Base-by-base conservation (phyloP, 1,140 invertebrate species). In the Drosophila ficusphila region DNA sequence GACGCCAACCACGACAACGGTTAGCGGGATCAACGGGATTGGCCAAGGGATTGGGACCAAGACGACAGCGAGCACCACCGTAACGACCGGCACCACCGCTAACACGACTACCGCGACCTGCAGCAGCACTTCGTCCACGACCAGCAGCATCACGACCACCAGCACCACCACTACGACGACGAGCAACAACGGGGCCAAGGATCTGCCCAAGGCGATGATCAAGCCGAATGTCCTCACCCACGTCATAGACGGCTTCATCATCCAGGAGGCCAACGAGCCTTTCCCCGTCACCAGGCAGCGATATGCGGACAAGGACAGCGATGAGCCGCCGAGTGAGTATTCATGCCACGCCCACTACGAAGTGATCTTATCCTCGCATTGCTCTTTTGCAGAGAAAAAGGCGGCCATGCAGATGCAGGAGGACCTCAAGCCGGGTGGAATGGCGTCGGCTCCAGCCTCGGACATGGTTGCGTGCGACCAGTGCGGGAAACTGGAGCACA, bases 171-270 rank as follows among this genome's bases (percentile, higher is more conserved):
- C 44, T 16, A 16, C 44, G 25, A 53, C 48, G 46, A 51, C 49
- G 42, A 65, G 54, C 71, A 69, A 27, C 18, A 23, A 69, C 4
- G 53, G 53, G 5, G 12, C 14, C 3, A 92, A 96, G 79, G 94
- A 94, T 18, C 90, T 95, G 34, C 96, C 96, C n/a, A 98, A 97
- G 92, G 97, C 97, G 0, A 96, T 99, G 94, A 97, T 99, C 0
- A 98, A 98, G 92, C 98, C 98, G 0, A 97, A 98, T 89, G 97
- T 99, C 2, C 92, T 99, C 5, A 99, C 98, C 0, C 98, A 99
- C 91, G 97, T 99, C 2, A 99, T 99, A 56, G 98, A 99, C 92
- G 98, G 98, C 12, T 99, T 98, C 92, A 96, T 99, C 2, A 99
- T 99, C 79, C 97, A 98, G 92, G 98, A 99, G 93, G 95, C 95